Conservation (phyloP, 2,888 invertebrate species). For the Leucophenga maculata region DNA sequence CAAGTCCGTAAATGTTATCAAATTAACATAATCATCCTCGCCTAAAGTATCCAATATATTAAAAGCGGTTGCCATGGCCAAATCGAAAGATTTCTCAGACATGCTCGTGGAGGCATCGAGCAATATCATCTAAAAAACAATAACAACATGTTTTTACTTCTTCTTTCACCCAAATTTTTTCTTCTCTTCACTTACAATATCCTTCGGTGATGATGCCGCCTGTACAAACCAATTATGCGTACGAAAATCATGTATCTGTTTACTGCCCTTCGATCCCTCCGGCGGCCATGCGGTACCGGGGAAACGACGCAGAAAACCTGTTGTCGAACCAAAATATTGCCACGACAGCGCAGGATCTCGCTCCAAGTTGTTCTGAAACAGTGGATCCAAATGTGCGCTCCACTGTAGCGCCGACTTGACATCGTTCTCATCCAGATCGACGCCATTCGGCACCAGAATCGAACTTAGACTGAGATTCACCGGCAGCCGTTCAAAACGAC, state of each 20-base stretch:
- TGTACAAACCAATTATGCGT: conserved; percentile 96
- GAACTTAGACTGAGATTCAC: conserved; percentile 89
- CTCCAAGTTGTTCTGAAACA: conserved; percentile 92
- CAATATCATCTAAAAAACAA: conserved; percentile 78
- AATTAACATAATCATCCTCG: conserved; percentile 97
- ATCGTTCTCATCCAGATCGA: conserved; percentile 76
- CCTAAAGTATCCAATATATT: conserved; percentile 94
- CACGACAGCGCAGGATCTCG: conserved; percentile 94
- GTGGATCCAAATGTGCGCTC: conserved; percentile 92
- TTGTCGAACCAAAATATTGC: conserved; percentile 98
- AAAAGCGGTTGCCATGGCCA: conserved; percentile 90
- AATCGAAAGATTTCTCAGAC: conserved; percentile 85
- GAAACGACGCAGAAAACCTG: conserved; percentile 94
- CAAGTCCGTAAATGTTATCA: conserved; percentile 90
- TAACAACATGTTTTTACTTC: neutral
- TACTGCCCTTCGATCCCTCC: conserved; percentile 83
- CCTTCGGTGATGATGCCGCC: conserved; percentile 97
- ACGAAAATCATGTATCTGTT: conserved; percentile 93
- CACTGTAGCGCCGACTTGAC: conserved; percentile 93
- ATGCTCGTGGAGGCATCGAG: conserved; percentile 93
- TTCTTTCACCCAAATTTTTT: neutral
- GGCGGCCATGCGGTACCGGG: conserved; percentile 96
- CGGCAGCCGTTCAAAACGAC: conserved; percentile 89
- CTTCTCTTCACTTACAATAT: conserved; percentile 78
- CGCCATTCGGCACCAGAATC: conserved; percentile 83